Evolutionary conservation across 2,113 vertebrate species (phyloP), one percentile per base, ranked within the genome.

Genomic region (Prolemur simus): DNA sequence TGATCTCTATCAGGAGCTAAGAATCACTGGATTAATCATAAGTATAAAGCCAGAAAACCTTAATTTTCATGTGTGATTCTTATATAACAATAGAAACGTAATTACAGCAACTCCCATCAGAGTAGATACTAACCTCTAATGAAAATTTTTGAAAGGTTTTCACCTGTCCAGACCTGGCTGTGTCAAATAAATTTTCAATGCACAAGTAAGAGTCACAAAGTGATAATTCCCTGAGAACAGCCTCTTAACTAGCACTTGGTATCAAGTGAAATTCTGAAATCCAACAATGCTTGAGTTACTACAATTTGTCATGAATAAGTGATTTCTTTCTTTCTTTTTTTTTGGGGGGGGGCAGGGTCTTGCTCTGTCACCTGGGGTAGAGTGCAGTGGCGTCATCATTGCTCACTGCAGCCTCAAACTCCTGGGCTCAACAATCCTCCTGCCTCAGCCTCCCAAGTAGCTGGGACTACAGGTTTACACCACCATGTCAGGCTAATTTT

Each of bases 51-150:
- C 37, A 78, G 10, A 20, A 32, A 49, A 89, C 58, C 52, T 52
- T 85, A 81, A 52, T 52, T 34, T 73, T 96, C 87, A 83, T 17
- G 34, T 34, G 5, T 80, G 94, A 85, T 94, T 63, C 85, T 73
- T 13, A 47, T n/a, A 58, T 74, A 84, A 42, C 39, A 80, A 54
- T 17, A 64, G 49, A 93, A 91, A 64, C 27, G 8, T 84, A 80
- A 88, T 95, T 47, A 90, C 42, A 49, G 63, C 7, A 83, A 32
- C 45, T 32, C 45, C 34, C 47, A 68, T 58, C 37, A 58, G 45
- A 73, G 17, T 64, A 9, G 13, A 37, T 49, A 73, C 23, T 29
- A 64, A 4, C 6, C 21, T 60, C 29, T 39, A 81, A 54, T 77
- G 39, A 71, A 95, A 71, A 76, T 68, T 47, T 71, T 60, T 68